Percentiles rank a stretch among this genome's conserved stretches.
These are phyloP conservation scores for Ylistrum balloti DNA, from an alignment of 1,140 invertebrate species.

Conservation along the genomic window DNA sequence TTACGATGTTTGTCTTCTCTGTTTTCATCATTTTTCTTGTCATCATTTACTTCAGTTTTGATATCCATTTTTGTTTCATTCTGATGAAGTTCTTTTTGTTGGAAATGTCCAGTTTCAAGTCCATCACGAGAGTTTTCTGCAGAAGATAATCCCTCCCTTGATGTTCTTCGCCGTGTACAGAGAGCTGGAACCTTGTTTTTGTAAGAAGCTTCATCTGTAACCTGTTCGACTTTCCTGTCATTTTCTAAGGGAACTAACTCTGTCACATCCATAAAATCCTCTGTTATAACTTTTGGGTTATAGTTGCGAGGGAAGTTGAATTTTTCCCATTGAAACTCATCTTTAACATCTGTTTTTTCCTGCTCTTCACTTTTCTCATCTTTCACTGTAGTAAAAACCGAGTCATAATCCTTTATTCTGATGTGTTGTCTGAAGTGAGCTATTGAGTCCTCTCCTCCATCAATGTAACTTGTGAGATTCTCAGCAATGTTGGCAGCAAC, in stretches of 20 bases:
- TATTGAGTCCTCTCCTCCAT: conserved; percentile 67
- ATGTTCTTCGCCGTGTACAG: conserved; percentile 54
- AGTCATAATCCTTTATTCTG: conserved; percentile 63
- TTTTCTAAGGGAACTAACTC: conserved; percentile 45
- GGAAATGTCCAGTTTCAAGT: background rate
- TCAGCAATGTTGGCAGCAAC: conserved; percentile 69
- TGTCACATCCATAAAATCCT: conserved; percentile 56
- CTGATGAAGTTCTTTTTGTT: background rate
- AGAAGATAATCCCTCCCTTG: conserved; percentile 47
- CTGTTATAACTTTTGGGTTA: conserved; percentile 51
- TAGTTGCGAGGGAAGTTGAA: conserved; percentile 74
- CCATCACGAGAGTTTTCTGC: background rate
- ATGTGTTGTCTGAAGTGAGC: conserved; percentile 60
- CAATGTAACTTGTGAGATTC: conserved; percentile 69
- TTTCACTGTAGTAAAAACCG: conserved; percentile 41
- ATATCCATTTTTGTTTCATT: background rate
- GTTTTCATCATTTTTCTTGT: background rate
- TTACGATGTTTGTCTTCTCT: background rate
- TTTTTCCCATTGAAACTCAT: conserved; percentile 58
- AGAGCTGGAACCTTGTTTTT: conserved; percentile 50
- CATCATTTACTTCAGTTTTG: background rate
- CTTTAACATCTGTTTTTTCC: conserved; percentile 49
- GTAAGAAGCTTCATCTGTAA: conserved; percentile 46
- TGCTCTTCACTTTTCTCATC: conserved; percentile 41
- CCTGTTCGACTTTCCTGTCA: background rate